Evolutionary conservation across 2,888 invertebrate species (phyloP), one percentile per base, ranked within the genome.

Genomic region (Colostygia pectinataria): DNA sequence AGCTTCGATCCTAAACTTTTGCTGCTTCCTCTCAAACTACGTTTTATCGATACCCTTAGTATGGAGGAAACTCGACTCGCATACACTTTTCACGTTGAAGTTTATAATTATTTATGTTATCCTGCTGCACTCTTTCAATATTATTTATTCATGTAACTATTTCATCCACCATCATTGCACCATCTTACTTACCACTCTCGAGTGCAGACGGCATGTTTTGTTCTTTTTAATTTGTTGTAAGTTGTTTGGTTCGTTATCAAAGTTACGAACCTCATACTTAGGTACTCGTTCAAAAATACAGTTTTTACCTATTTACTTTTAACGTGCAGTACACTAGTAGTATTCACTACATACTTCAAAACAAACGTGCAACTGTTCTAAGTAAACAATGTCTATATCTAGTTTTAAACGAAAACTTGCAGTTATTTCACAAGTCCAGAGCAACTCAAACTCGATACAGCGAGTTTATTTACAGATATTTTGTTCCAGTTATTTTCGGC

Each of bases 401-500:
- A 42, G 25, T 43, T 53, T 39, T 31, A 23, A 47, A 41, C 32
- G 31, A 29, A 43, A 44, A 44, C 39, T 36, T 15, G 10, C 13
- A 49, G 43, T 38, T 28, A 27, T 51, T 15, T 38, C 27, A 24
- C 33, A 51, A 46, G 43, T 53, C 15, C 43, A 49, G 66, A 68
- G 65, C 67, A 74, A 68, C 68, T 66, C 65, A 63, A 53, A 61
- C 61, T 68, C 68, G 71, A 71, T 68, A 74, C 72, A 70, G 68
- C 73, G 66, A 52, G 81, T 80, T 83, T 88, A 87, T 89, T 87
- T 84, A 69, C 68, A 83, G 83, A 82, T 80, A 83, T 81, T 84
- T 85, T 81, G 85, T 84, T 79, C 78, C 80, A 77, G 78, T 84
- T 88, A 87, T 88, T 87, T 80, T 79, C 59, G 80, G 81, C 80